phyloP scores from a whole-genome alignment of 1,140 invertebrate genomes.

The Penaeus indicus region DNA sequence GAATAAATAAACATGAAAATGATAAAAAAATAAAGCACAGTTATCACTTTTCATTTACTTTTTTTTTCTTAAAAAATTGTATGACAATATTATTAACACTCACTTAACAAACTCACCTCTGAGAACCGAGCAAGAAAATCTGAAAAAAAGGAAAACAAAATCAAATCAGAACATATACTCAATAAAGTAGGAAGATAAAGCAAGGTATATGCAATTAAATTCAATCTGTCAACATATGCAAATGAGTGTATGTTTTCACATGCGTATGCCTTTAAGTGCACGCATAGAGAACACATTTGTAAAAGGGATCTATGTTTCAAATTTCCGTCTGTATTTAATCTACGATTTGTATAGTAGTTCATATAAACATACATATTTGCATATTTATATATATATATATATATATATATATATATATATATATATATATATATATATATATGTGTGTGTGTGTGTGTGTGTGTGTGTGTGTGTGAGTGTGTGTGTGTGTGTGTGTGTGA shows the following conservation, averaged over 20 bases:
- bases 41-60: too few relatives aligned
- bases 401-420: not conserved
- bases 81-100: too few relatives aligned
- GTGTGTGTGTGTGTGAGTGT: not conserved
- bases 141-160: too few relatives aligned
- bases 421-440: constrained; percentile 12
- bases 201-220: too few relatives aligned
- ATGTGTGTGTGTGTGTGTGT: not conserved
- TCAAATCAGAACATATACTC: too few relatives aligned
- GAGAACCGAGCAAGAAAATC: too few relatives aligned
- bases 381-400: not conserved
- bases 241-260: not conserved
- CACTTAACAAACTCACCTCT: too few relatives aligned
- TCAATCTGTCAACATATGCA: not conserved
- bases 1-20: too few relatives aligned
- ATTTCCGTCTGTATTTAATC: not conserved
- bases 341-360: not conserved
- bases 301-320: not conserved
- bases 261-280: not conserved
- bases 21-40: too few relatives aligned
- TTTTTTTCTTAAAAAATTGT: too few relatives aligned
- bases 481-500: not conserved
- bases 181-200: too few relatives aligned
- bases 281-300: not conserved
- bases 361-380: not conserved